Conservation (phyloP, 2,797 vertebrate species). For the Pteropus rufus region DNA sequence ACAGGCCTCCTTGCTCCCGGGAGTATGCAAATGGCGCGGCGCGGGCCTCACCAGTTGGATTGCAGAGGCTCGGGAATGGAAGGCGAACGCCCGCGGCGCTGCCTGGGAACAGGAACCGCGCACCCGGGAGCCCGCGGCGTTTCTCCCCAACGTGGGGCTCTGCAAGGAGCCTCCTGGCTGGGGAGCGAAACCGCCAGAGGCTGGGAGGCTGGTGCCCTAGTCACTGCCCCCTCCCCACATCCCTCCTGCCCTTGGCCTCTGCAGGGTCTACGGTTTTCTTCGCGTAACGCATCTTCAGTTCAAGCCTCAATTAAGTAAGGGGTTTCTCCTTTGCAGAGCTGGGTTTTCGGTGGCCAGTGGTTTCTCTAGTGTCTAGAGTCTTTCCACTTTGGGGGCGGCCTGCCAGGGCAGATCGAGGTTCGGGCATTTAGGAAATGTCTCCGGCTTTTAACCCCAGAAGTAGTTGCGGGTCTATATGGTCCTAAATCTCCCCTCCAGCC, state of each 20-base stretch:
- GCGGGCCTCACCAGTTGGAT: background rate
- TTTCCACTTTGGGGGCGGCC: background rate
- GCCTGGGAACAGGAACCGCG: background rate
- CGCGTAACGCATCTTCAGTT: background rate
- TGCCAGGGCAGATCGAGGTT: background rate
- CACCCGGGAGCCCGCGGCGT: background rate
- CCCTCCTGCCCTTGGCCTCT: background rate
- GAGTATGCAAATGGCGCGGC: slow-evolving; percentile 55
- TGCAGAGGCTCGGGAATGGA: background rate
- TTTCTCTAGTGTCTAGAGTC: background rate
- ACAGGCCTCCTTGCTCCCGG: slow-evolving; percentile 48
- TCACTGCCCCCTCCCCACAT: background rate
- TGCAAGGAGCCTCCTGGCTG: background rate
- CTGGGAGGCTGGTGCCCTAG: background rate
- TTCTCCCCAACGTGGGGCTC: background rate
- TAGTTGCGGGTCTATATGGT: background rate
- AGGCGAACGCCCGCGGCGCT: background rate
- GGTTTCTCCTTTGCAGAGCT: background rate
- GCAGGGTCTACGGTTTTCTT: background rate
- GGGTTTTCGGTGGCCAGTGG: background rate
- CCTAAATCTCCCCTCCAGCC: background rate
- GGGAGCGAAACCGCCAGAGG: background rate
- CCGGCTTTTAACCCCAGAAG: background rate
- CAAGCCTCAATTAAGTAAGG: background rate
- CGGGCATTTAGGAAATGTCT: background rate